A percentile compares a stretch with the other conserved stretches of the same genome.
Evolutionary conservation across 2,888 invertebrate species (phyloP).

Genomic region (Parnassius smintheus): DNA sequence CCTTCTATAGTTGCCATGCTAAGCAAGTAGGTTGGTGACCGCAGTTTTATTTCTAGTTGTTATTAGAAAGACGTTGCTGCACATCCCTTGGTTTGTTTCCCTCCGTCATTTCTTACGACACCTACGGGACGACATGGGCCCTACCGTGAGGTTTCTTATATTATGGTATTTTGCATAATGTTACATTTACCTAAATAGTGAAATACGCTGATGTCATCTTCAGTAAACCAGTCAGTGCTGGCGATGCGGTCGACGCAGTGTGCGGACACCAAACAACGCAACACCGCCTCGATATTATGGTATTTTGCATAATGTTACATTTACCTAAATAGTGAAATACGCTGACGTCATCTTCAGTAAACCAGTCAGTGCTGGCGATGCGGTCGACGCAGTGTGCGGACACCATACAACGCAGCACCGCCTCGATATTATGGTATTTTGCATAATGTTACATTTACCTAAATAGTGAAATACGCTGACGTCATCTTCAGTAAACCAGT

Average conservation of each 20-base stretch:
- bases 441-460: slow-evolving; percentile 43
- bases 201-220: slow-evolving; percentile 87
- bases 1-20: too few relatives aligned
- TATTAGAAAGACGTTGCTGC: too few relatives aligned
- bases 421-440: too few relatives aligned
- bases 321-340: slow-evolving; percentile 77
- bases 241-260: slow-evolving; percentile 94
- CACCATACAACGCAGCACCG: slow-evolving; percentile 93
- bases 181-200: slow-evolving; percentile 58
- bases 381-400: slow-evolving; percentile 94
- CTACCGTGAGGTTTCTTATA: too few relatives aligned
- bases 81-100: too few relatives aligned
- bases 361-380: slow-evolving; percentile 94
- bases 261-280: slow-evolving; percentile 93
- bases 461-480: slow-evolving; percentile 83
- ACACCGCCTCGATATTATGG: slow-evolving; percentile 91
- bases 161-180: too few relatives aligned
- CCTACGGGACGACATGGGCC: too few relatives aligned
- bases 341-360: slow-evolving; percentile 89
- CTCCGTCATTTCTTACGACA: too few relatives aligned
- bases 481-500: slow-evolving; percentile 93
- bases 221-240: slow-evolving; percentile 94
- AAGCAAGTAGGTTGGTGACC: too few relatives aligned
- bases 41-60: too few relatives aligned
- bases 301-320: not conserved